Base-by-base conservation (phyloP, 2,113 vertebrate species). In the Ceyx margarethae region DNA sequence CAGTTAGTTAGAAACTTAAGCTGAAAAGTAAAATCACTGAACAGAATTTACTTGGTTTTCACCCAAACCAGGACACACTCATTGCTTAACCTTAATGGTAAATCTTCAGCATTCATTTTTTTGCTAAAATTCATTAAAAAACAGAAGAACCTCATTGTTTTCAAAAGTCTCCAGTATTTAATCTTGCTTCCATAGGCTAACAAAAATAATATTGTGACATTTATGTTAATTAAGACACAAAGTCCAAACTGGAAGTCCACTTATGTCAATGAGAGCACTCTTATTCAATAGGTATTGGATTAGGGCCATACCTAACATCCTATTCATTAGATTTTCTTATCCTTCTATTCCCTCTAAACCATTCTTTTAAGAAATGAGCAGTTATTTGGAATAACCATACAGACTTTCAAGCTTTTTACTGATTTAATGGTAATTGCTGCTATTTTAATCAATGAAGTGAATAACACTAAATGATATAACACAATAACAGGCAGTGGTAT, bases 391-490 rank as follows among this genome's bases (percentile, higher is more conserved):
- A 94, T 60, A 83, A 95, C 81, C 37, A 50, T 21, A 86, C 26
- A 53, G 64, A 73, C 37, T 95, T 81, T 42, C 26, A 71, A 57
- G 56, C 5, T 76, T 74, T 90, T 26, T 67, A 85, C 74, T 50
- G 3, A 40, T 22, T 91, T 97, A 33, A 67, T 93, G 81, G 80
- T 94, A 94, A 57, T 20, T 81, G 45, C 53, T 89, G 81, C 28
- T 84, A 58, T 96, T 95, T 91, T 81, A 88, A 90, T 95, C 33
- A 92, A 84, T 94, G 89, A 93, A 94, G 58, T 43, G 25, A 91
- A 89, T 57, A 75, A 74, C 29, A 62, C 17, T 40, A 91, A 92
- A 78, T 84, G 81, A 89, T 89, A 42, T 16, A 92, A 89, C 46
- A 43, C 42, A 89, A 77, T 85, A 91, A 85, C 78, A 64, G 28